Evolutionary conservation across 2,113 vertebrate genomes (phyloP).

Genomic region (Myiozetetes cayanensis): DNA sequence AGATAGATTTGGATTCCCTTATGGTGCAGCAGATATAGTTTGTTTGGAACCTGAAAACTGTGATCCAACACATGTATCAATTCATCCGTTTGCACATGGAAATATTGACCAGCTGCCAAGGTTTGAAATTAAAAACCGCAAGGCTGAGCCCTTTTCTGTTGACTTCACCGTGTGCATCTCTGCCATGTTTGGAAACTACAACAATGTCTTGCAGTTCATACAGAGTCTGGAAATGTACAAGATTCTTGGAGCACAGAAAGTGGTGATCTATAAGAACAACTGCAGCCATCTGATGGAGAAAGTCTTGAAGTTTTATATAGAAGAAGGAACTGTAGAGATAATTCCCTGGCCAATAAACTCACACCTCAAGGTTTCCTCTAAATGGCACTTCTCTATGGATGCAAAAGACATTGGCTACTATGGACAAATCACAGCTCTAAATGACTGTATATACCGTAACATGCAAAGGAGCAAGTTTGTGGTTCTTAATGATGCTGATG

Average conservation of each 20-base stretch:
- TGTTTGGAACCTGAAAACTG: conserved; percentile 34
- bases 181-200: conserved; percentile 75
- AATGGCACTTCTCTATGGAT: conserved; percentile 71
- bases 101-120: not conserved
- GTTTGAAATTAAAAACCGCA: conserved; percentile 69
- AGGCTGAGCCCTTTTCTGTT: not conserved
- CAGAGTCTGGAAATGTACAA: conserved; percentile 82
- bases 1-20: conserved; percentile 78
- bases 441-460: conserved; percentile 55
- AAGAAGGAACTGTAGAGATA: conserved; percentile 74
- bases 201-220: conserved; percentile 79
- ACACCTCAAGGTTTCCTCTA: conserved; percentile 65
- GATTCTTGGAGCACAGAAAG: conserved; percentile 74
- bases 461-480: conserved; percentile 56
- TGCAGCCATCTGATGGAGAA: conserved; percentile 71
- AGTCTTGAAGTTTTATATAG: conserved; percentile 70
- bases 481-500: conserved; percentile 79
- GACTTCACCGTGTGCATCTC: conserved; percentile 83
- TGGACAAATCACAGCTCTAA: conserved; percentile 52
- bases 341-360: conserved; percentile 77
- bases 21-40: conserved; percentile 38
- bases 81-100: not conserved
- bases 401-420: too few relatives aligned
- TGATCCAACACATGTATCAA: conserved; percentile 10
- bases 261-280: conserved; percentile 82